These are phyloP conservation scores for Chlorocebus sabaeus DNA, from an alignment of 2,113 vertebrate genomes.

Conservation along the genomic window DNA sequence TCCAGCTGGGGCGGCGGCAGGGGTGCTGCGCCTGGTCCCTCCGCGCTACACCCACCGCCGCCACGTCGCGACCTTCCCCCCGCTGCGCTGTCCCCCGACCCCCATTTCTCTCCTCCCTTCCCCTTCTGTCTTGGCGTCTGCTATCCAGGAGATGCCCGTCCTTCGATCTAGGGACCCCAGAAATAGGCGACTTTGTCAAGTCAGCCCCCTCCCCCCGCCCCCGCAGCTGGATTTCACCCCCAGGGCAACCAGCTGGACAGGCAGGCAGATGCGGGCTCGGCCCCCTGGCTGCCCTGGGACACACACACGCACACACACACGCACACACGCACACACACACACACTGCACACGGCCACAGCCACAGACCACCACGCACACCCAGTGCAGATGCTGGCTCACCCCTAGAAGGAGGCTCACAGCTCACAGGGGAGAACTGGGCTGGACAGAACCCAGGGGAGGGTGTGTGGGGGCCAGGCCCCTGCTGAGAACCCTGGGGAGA, in stretches of 20 bases:
- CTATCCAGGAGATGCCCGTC: background rate
- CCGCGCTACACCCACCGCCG: fast-evolving
- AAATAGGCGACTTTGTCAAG: background rate
- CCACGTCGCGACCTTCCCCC: background rate
- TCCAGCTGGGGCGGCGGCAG: background rate
- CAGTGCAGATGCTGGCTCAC: background rate
- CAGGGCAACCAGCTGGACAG: background rate
- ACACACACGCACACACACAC: background rate
- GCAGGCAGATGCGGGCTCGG: background rate
- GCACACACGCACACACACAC: background rate
- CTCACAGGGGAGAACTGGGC: too few species aligned
- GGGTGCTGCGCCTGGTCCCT: background rate
- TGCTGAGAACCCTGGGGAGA: too few species aligned
- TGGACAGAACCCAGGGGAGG: fast-evolving
- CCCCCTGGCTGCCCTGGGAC: background rate
- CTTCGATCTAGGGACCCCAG: background rate
- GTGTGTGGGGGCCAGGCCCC: background rate
- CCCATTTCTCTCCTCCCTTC: background rate
- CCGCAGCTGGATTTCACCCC: background rate
- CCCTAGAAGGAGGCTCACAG: background rate
- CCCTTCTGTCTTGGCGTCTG: background rate
- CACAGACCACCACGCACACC: fast-evolving
- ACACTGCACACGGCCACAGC: background rate
- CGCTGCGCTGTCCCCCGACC: too few species aligned
- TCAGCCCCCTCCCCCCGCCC: background rate